phyloP scores from a whole-genome alignment of 2,113 vertebrate genomes.

The Boulengeromyrus knoepffleri region DNA sequence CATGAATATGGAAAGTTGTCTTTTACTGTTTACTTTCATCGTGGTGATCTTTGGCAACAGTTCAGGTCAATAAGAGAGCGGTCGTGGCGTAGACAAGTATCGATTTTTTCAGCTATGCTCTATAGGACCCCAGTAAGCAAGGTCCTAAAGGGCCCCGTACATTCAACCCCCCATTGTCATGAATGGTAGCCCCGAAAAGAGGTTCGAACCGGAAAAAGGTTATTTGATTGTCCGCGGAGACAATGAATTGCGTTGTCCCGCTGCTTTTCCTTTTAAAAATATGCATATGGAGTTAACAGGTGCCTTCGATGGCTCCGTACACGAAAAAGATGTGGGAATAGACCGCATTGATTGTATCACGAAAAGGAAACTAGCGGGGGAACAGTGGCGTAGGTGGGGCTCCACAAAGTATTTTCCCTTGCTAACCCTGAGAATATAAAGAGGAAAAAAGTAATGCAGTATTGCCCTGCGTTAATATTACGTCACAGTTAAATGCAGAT shows the following conservation, averaged over 20 bases:
- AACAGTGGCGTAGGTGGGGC: neutral
- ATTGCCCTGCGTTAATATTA: neutral
- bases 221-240: slow-evolving; percentile 40
- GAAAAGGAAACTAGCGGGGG: slow-evolving; percentile 24
- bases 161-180: neutral
- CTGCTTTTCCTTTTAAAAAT: slow-evolving; percentile 20
- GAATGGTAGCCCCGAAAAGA: neutral
- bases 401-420: neutral
- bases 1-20: neutral
- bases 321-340: slow-evolving; percentile 14
- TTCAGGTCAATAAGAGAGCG: neutral
- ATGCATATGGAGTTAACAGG: slow-evolving; percentile 51
- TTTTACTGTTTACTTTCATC: neutral
- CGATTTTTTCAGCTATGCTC: neutral
- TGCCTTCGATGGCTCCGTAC: slow-evolving; percentile 26
- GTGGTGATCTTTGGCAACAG: neutral
- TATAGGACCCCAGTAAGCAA: neutral
- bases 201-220: slow-evolving; percentile 16
- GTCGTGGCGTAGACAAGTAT: neutral
- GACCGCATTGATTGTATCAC: slow-evolving; percentile 11
- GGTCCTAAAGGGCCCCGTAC: neutral
- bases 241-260: slow-evolving; percentile 38
- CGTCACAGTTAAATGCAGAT: neutral
- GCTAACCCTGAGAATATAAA: neutral
- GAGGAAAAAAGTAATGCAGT: neutral